Conservation (phyloP, 2,888 invertebrate genomes). For the Orchesella flavescens region DNA sequence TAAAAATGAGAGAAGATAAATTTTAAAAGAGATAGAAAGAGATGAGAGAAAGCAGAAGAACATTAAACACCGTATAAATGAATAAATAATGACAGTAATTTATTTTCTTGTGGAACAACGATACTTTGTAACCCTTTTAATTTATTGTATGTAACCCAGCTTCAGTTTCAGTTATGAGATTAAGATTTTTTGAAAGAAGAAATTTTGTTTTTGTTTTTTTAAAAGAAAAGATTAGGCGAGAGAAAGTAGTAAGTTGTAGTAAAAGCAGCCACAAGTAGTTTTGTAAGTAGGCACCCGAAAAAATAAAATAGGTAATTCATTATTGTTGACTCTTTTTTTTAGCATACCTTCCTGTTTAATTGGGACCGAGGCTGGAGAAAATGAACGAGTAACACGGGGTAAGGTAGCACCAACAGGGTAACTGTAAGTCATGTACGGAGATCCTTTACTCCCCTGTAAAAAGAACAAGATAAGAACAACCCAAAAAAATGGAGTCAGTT, state of each 20-base stretch:
- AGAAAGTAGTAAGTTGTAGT: neutral
- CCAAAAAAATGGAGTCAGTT: constrained; percentile 15
- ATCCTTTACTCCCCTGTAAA: constrained; percentile 68
- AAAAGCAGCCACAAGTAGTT: neutral
- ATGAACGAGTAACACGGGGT: constrained; percentile 69
- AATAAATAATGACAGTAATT: neutral
- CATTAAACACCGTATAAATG: neutral
- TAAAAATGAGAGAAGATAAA: constrained; percentile 12
- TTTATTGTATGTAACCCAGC: too few species aligned
- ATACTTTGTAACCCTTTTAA: too few species aligned
- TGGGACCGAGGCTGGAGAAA: constrained; percentile 68
- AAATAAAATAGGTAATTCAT: constrained; percentile 5
- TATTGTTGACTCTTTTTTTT: constrained; percentile 6
- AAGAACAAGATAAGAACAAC: constrained; percentile 27
- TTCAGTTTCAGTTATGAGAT: too few species aligned
- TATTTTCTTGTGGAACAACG: too few species aligned
- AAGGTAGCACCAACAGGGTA: constrained; percentile 71
- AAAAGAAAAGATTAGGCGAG: neutral
- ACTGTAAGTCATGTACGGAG: constrained; percentile 68
- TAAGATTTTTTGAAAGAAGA: too few species aligned
- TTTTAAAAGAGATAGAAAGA: constrained; percentile 4
- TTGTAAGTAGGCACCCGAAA: neutral
- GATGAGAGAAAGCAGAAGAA: constrained; percentile 5
- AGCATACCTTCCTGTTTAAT: constrained; percentile 64
- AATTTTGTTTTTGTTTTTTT: too few species aligned